These are phyloP conservation scores for Synanthedon andrenaeformis DNA, from an alignment of 2,888 invertebrate genomes.

Conservation along the genomic window DNA sequence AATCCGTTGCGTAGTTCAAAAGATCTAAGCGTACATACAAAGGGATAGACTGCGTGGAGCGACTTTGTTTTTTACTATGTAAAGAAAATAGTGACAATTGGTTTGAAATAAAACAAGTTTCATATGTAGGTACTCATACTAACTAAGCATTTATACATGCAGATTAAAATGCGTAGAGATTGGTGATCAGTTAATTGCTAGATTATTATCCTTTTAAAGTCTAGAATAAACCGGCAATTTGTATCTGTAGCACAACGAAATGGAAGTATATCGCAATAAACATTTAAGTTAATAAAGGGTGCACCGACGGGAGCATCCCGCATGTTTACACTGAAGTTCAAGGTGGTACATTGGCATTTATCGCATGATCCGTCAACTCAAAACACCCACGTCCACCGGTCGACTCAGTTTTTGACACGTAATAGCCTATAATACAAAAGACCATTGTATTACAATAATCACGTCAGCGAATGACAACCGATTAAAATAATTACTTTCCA, in stretches of 20 bases:
- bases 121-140: too few species aligned
- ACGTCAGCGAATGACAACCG: conserved; percentile 4
- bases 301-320: conserved; percentile 36
- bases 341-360: conserved; percentile 67
- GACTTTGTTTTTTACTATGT: too few species aligned
- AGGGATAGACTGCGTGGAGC: too few species aligned
- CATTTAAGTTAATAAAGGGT: conserved; percentile 10
- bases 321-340: conserved; percentile 56
- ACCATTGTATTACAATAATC: conserved; percentile 11
- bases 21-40: too few species aligned
- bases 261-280: conserved; percentile 20
- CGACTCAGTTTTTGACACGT: conserved; percentile 7
- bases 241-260: conserved; percentile 18
- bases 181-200: conserved; percentile 12
- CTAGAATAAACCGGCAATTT: conserved; percentile 40
- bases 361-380: conserved; percentile 51
- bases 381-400: conserved; percentile 14
- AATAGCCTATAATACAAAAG: conserved; percentile 9
- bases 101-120: too few species aligned
- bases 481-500: too few species aligned
- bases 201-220: conserved; percentile 39
- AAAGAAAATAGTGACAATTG: too few species aligned
- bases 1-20: too few species aligned
- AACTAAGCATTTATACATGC: not conserved
- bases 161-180: conserved; percentile 4